phyloP scores from a whole-genome alignment of 2,888 invertebrate species.

The Pollenia amentaria region DNA sequence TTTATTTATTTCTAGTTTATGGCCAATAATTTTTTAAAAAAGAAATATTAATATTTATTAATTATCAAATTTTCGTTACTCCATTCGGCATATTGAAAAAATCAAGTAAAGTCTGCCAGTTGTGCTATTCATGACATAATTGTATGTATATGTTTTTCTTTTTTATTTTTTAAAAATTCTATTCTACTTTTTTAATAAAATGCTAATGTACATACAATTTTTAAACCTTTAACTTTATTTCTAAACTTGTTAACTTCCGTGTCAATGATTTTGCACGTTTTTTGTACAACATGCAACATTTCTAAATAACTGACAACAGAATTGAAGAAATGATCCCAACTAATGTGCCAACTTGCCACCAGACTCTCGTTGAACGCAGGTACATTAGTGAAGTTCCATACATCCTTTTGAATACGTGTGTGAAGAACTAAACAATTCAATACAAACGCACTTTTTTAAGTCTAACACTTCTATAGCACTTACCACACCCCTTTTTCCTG shows the following conservation, averaged over 20 bases:
- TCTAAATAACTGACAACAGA: neutral
- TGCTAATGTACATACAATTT: neutral
- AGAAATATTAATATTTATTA: no score
- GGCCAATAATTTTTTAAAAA: no score
- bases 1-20: no score
- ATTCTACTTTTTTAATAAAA: neutral
- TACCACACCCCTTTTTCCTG: constrained; percentile 32
- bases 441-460: constrained; percentile 39
- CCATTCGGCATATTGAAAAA: no score
- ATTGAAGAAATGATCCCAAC: constrained; percentile 19
- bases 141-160: neutral
- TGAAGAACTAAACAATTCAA: constrained; percentile 11
- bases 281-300: constrained; percentile 44
- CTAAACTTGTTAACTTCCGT: constrained; percentile 64
- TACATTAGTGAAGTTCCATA: constrained; percentile 50
- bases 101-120: no score
- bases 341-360: constrained; percentile 54
- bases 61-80: no score
- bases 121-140: no score
- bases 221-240: constrained; percentile 51
- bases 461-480: constrained; percentile 46
- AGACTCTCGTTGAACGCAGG: constrained; percentile 15
- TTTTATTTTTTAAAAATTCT: no score
- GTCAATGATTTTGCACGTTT: constrained; percentile 65
- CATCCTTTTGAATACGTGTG: constrained; percentile 50